phyloP scores from a whole-genome alignment of 2,113 vertebrate species.

The Zingel zingel region DNA sequence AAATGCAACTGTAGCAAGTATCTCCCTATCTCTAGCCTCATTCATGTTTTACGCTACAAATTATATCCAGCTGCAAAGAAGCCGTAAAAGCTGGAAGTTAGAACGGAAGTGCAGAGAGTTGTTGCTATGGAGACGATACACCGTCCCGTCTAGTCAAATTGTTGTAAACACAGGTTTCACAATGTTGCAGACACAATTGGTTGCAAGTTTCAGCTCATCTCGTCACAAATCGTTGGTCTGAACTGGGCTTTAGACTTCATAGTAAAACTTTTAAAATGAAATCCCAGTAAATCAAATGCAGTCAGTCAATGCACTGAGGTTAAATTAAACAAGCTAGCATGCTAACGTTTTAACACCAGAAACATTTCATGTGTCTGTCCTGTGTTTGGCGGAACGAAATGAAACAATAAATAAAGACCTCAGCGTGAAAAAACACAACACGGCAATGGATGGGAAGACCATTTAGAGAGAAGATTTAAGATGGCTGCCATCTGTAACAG shows the following conservation, averaged over 20 bases:
- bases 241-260: not conserved
- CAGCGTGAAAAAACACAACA: not conserved
- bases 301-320: not conserved
- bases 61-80: too few relatives aligned
- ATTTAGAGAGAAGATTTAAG: not conserved
- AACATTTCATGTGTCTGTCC: not conserved
- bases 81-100: too few relatives aligned
- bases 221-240: too few relatives aligned
- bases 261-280: not conserved
- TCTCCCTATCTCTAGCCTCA: too few relatives aligned
- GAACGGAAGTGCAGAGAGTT: too few relatives aligned
- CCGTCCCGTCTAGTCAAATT: too few relatives aligned
- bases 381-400: not conserved
- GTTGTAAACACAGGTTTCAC: too few relatives aligned
- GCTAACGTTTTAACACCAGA: not conserved
- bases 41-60: too few relatives aligned
- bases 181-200: too few relatives aligned
- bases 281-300: not conserved
- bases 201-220: too few relatives aligned
- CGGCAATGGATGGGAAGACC: not conserved
- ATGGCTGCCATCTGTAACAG: slow-evolving; percentile 39
- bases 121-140: too few relatives aligned
- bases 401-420: not conserved
- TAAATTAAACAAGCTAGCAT: not conserved
- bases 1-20: too few relatives aligned